Base-by-base conservation (phyloP, 2,797 vertebrate species). In the Gephyroberyx darwinii region DNA sequence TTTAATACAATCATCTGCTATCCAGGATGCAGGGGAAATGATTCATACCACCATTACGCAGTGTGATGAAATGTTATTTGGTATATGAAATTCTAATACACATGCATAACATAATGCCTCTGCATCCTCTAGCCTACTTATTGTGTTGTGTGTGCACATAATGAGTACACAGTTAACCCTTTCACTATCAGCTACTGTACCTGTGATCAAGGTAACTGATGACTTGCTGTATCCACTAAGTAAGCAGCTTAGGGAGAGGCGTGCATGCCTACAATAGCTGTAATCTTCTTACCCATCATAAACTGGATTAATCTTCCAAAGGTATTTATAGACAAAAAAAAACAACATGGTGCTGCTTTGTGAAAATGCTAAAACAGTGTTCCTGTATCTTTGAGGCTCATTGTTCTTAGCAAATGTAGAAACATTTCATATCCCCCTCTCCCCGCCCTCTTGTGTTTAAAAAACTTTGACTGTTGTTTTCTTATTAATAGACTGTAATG, bases 231-330 rank as follows among this genome's bases (percentile, higher is more conserved):
- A 87, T 87, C 64, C 71, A 73, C 71, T 76, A 78, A 85, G 67
- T 83, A 84, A 89, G 82, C 82, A 84, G 84, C 80, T 89, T 85
- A 83, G 65, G 54, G 73, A 84, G 67, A 68, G 35, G 58, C 17
- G 2, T 53, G 50, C 51, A 16, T 47, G 67, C 65, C 68, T 59
- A 19, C 33, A 30, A 63, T 41, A 45, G 69, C 68, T 73, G 60
- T 81, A 88, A 89, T 89, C 86, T 81, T 84, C 63, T 90, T 88
- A 87, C 75, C 80, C 86, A 90, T 88, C 82, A 88, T 50, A 85
- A 87, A 85, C 81, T 84, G 69, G 69, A 89, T 89, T 86, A 77
- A 86, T 86, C 72, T 82, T 47, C 63, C 57, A 70, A 75, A 59
- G 51, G 47, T 56, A 16, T 19, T 17, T 17, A 13, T 47, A 12